Percentiles rank a stretch among this genome's conserved stretches.
phyloP scores from a whole-genome alignment of 2,888 invertebrate genomes.

The Ichneumoninae sp. region DNA sequence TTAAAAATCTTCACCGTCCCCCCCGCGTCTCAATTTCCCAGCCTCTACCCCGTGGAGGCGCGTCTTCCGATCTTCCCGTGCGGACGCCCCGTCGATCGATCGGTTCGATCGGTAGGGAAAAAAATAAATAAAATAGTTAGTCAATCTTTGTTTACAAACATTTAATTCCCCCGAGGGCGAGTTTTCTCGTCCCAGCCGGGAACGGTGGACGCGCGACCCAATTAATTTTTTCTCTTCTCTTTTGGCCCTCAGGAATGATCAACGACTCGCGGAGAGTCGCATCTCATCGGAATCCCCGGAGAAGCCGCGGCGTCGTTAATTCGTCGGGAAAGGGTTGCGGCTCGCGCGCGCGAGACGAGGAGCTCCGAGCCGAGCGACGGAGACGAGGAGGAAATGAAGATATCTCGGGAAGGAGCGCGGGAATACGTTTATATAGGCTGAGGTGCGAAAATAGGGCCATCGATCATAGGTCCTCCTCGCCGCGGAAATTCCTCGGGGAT shows the following conservation, averaged over 20 bases:
- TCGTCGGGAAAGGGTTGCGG: no score
- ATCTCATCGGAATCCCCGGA: no score
- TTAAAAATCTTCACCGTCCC: constrained; percentile 61
- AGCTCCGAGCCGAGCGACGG: neutral
- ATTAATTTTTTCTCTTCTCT: neutral
- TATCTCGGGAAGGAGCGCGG: constrained; percentile 43
- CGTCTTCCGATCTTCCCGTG: constrained; percentile 18
- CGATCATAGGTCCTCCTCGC: constrained; percentile 62
- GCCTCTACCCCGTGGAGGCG: neutral
- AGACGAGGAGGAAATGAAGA: constrained; percentile 51
- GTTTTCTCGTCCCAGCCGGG: neutral
- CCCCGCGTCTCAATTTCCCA: constrained; percentile 10
- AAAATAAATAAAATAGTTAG: neutral
- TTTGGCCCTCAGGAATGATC: no score
- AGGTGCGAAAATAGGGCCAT: constrained; percentile 66
- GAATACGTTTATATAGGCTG: neutral
- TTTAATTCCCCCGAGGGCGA: constrained; percentile 17
- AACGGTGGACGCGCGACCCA: neutral
- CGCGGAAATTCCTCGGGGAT: constrained; percentile 53
- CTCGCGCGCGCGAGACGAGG: neutral
- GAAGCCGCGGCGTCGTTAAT: no score
- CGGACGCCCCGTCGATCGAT: constrained; percentile 40
- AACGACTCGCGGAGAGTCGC: no score
- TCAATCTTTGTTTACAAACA: constrained; percentile 66
- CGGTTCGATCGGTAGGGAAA: neutral